Base-by-base conservation (phyloP, 2,797 vertebrate genomes). In the Spinus olivaceus region DNA sequence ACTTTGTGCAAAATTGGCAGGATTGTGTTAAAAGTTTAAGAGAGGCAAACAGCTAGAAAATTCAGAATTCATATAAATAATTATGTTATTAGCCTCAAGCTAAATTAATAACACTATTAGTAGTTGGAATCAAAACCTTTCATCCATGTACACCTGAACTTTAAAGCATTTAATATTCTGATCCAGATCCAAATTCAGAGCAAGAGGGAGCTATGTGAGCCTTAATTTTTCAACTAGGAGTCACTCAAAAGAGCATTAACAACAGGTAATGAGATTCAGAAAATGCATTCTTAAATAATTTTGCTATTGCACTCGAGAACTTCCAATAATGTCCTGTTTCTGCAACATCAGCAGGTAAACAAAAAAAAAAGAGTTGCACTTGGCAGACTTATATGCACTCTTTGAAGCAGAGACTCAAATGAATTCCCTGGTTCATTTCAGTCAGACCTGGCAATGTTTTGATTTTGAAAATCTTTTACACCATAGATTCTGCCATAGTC, bases 341-440 rank as follows among this genome's bases (percentile, higher is more conserved):
- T 94, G 87, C 79, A 94, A 81, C 60, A 91, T 87, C 86, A 95
- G 90, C 79, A 92, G 46, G 77, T 77, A 95, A 93, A 85, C 50
- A 81, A 66, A 77, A 94, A 66, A 66, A 25, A 54, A 71, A 60
- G 20, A 86, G 35, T 19, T 73, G 73, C 1, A 13, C 46, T 97
- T 47, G 56, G 51, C 50, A 78, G 89, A 86, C 80, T 79, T 92
- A 74, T 80, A 60, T 8, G 28, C 32, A 25, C 61, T 82, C 59
- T 83, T 50, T 22, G 10, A 60, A 87, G 87, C 60, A 89, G n/a
- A 95, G 71, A 47, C 50, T 84, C n/a, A 82, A 93, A 94, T 76
- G 61, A 86, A 93, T 90, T 92, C 61, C 61, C 49, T 67, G 14
- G 50, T 56, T 88, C 85, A 71, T 35, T 90, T 54, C 64, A 86